A percentile compares a stretch with the other conserved stretches of the same genome.
phyloP scores from a whole-genome alignment of 2,888 invertebrate species.

The Eupithecia pulchellata region DNA sequence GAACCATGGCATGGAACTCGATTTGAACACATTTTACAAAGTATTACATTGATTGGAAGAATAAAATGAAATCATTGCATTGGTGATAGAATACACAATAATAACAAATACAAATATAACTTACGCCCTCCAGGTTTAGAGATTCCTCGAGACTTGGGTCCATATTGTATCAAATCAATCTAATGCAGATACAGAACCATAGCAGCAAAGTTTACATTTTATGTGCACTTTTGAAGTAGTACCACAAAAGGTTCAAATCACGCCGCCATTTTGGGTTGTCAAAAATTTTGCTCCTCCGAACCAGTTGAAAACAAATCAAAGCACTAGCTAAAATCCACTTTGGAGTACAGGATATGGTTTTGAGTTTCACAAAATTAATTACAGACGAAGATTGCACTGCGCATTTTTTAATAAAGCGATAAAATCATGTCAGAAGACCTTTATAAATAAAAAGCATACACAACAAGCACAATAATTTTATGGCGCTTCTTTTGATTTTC shows the following conservation, averaged over 20 bases:
- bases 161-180: conserved; percentile 55
- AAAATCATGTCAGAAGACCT: conserved; percentile 5
- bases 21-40: background rate
- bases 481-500: conserved; percentile 84
- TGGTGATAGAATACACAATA: too few relatives aligned
- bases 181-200: background rate
- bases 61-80: too few relatives aligned
- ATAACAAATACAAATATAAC: conserved; percentile 45
- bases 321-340: conserved; percentile 29
- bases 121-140: conserved; percentile 75
- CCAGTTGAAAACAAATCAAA: conserved; percentile 81
- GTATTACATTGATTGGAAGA: too few relatives aligned
- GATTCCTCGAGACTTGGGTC: conserved; percentile 78
- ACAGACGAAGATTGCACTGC: conserved; percentile 8
- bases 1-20: background rate
- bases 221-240: conserved; percentile 19
- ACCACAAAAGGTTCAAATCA: conserved; percentile 70
- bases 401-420: conserved; percentile 22
- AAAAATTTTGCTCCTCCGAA: conserved; percentile 66
- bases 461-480: conserved; percentile 59
- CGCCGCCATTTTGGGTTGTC: conserved; percentile 85
- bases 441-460: conserved; percentile 46
- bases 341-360: background rate
- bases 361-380: conserved; percentile 22
- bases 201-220: conserved; percentile 18